Evolutionary conservation across 2,888 invertebrate species (phyloP).

Genomic region (Sylvicola cinctus): DNA sequence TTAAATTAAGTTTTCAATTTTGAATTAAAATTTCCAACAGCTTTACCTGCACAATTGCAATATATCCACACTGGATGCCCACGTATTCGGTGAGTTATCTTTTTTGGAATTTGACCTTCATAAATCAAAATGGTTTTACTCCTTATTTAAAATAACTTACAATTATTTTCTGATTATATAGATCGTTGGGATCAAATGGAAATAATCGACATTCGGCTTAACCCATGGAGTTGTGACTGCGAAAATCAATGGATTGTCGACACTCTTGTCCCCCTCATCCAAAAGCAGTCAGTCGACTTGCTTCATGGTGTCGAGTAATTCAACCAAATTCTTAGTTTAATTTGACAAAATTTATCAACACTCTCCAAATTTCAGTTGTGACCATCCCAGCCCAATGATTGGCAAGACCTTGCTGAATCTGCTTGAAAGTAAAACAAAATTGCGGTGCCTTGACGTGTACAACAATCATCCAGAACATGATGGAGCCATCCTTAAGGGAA

Average conservation of each 20-base stretch:
- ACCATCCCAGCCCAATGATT: constrained; percentile 40
- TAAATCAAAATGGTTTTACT: too few relatives aligned
- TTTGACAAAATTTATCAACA: constrained; percentile 5
- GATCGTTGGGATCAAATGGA: constrained; percentile 46
- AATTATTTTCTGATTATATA: too few relatives aligned
- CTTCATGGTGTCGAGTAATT: constrained; percentile 30
- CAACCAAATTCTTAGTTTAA: neutral
- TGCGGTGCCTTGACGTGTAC: constrained; percentile 45
- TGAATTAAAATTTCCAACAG: constrained; percentile 21
- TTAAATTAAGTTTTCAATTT: too few relatives aligned
- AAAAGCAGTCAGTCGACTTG: constrained; percentile 22
- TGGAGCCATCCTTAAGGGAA: constrained; percentile 43
- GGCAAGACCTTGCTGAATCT: constrained; percentile 36
- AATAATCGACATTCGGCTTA: constrained; percentile 43
- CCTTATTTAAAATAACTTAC: too few relatives aligned
- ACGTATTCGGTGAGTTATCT: constrained; percentile 32
- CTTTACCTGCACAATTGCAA: constrained; percentile 54
- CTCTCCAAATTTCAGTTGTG: constrained; percentile 30
- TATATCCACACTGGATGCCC: constrained; percentile 20
- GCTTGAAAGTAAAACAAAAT: constrained; percentile 29
- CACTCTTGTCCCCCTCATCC: constrained; percentile 33
- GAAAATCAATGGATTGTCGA: constrained; percentile 58
- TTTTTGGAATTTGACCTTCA: too few relatives aligned
- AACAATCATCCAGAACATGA: constrained; percentile 43
- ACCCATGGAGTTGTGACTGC: constrained; percentile 63